Percentiles rank a stretch among this genome's conserved stretches.
Conservation (phyloP, 2,797 vertebrate genomes). For the Thamnophis elegans region DNA sequence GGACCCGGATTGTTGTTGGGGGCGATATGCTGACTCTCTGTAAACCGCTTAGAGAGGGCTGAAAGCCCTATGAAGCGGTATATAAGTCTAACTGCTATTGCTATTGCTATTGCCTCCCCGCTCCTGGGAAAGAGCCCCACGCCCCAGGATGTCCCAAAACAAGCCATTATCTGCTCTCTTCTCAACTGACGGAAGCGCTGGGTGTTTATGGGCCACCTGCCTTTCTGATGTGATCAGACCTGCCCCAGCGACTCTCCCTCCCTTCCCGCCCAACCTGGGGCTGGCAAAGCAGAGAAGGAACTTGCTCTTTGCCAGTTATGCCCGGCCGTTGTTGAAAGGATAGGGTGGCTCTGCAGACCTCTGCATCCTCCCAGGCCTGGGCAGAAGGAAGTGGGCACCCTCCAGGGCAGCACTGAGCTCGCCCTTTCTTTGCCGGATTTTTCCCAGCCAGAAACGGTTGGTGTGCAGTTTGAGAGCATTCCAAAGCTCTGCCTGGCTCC, state of each 20-base stretch:
- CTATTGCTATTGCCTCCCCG: no score
- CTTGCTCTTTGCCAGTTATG: not conserved
- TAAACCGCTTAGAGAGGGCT: no score
- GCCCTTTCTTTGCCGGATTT: not conserved
- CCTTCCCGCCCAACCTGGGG: not conserved
- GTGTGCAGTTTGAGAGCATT: not conserved
- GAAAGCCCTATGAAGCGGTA: no score
- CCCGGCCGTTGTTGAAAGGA: not conserved
- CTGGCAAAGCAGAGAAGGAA: not conserved
- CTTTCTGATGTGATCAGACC: not conserved
- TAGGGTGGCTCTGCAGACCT: not conserved
- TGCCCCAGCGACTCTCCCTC: not conserved
- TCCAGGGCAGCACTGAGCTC: not conserved
- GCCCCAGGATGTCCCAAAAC: accelerated
- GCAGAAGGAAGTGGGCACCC: not conserved
- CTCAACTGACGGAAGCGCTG: not conserved
- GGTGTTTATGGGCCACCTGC: not conserved
- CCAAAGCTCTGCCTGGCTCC: not conserved
- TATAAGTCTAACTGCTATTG: no score
- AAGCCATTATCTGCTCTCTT: not conserved
- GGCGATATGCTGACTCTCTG: no score
- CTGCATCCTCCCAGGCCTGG: not conserved
- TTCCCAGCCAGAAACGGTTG: not conserved
- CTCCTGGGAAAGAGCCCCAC: no score
- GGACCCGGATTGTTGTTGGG: no score